phyloP scores from a whole-genome alignment of 1,140 invertebrate species.

The Drosophila tsacasi region DNA sequence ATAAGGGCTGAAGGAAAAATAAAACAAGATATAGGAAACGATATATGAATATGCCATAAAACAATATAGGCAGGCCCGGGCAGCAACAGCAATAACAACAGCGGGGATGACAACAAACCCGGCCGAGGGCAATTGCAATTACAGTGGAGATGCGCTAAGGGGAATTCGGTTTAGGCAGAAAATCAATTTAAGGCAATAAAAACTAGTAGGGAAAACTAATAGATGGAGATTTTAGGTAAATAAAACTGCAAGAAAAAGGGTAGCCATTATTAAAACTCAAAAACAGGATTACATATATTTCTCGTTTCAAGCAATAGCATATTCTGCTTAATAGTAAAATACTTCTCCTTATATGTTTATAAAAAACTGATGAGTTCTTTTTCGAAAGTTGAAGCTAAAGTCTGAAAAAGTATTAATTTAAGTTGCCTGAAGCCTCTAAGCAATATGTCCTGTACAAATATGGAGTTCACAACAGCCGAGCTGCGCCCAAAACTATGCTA shows the following conservation, averaged over 20 bases:
- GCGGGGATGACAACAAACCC: conserved; percentile 41
- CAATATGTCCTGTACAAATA: conserved; percentile 58
- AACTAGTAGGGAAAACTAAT: too few species aligned
- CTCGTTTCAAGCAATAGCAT: too few species aligned
- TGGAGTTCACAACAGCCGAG: conserved; percentile 46
- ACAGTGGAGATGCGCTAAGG: conserved; percentile 50
- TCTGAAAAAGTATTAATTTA: conserved; percentile 1
- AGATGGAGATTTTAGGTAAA: too few species aligned
- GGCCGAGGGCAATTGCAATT: conserved; percentile 47
- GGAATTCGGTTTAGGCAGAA: conserved; percentile 1
- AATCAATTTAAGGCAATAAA: not conserved
- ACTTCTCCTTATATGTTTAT: not conserved
- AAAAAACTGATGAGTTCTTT: not conserved
- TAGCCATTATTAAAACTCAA: too few species aligned
- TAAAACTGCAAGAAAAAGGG: not conserved
- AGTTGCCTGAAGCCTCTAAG: conserved; percentile 10
- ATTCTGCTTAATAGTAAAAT: not conserved
- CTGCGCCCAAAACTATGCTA: conserved; percentile 75
- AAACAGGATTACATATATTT: not conserved
- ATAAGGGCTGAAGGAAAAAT: conserved; percentile 4
- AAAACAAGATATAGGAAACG: conserved; percentile 51
- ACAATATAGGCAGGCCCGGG: conserved; percentile 72
- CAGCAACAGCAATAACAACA: conserved; percentile 43
- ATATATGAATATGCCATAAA: conserved; percentile 83
- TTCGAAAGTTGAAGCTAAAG: not conserved